phyloP scores from a whole-genome alignment of 2,113 vertebrate species.

The Delphinus delphis region DNA sequence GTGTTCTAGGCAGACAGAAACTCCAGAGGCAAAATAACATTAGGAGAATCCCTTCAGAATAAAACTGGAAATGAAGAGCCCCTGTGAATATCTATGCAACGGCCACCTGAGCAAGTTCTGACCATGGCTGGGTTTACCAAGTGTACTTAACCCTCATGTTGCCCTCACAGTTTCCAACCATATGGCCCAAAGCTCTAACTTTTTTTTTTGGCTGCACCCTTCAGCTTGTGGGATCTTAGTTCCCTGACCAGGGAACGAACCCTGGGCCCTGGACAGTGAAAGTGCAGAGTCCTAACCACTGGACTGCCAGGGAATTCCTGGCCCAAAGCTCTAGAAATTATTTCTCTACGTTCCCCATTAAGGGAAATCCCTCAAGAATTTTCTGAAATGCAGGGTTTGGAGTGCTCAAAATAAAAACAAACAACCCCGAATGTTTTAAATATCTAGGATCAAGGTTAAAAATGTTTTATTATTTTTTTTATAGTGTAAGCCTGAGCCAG shows the following conservation, averaged over 20 bases:
- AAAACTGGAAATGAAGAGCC: background rate
- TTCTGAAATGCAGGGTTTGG: background rate
- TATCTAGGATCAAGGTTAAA: background rate
- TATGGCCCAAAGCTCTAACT: background rate
- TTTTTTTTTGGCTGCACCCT: background rate
- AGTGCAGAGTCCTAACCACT: background rate
- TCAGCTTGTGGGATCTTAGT: background rate
- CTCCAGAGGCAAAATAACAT: background rate
- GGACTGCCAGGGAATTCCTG: background rate
- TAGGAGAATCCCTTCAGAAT: background rate
- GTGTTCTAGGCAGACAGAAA: background rate
- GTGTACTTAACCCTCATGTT: no score
- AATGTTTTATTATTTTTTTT: background rate
- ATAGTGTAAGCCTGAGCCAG: background rate
- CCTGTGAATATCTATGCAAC: background rate
- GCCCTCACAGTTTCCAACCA: accelerated
- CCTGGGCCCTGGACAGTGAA: background rate
- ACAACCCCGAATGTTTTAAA: background rate
- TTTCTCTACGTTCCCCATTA: background rate
- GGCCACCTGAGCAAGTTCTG: background rate
- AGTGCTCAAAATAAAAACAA: background rate
- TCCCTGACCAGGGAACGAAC: background rate
- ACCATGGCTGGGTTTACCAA: background rate
- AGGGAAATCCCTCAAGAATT: background rate
- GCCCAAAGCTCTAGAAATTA: background rate